These are phyloP conservation scores for Patagioenas fasciata DNA, from an alignment of 2,113 vertebrate genomes.

Conservation along the genomic window DNA sequence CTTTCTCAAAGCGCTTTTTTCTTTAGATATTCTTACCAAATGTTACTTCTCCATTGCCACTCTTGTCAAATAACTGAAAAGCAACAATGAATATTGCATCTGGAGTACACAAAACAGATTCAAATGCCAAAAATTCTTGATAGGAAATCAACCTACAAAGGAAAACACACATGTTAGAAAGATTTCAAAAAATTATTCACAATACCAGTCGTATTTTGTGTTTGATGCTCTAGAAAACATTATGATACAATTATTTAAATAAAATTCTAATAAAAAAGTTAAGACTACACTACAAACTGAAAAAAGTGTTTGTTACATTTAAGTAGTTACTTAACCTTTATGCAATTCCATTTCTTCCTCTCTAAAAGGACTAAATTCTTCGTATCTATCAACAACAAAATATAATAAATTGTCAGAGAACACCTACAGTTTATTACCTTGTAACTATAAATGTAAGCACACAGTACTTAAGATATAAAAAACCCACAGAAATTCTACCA, in stretches of 20 bases:
- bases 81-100: slow-evolving; percentile 97
- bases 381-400: neutral
- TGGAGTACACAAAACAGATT: slow-evolving; percentile 93
- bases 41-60: slow-evolving; percentile 90
- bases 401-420: neutral
- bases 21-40: slow-evolving; percentile 86
- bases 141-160: slow-evolving; percentile 92
- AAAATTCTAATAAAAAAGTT: neutral
- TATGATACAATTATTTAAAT: neutral
- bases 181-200: neutral
- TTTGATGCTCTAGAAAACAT: neutral
- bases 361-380: neutral
- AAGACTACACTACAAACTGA: neutral
- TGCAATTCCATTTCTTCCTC: neutral
- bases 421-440: neutral
- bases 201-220: neutral
- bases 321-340: neutral
- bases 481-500: neutral
- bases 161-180: slow-evolving; percentile 51
- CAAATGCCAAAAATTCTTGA: slow-evolving; percentile 98
- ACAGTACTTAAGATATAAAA: neutral
- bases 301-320: neutral
- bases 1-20: slow-evolving; percentile 55
- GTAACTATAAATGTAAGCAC: neutral
- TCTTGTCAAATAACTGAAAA: slow-evolving; percentile 98